phyloP scores from a whole-genome alignment of 2,113 vertebrate species.

The Junco hyemalis region DNA sequence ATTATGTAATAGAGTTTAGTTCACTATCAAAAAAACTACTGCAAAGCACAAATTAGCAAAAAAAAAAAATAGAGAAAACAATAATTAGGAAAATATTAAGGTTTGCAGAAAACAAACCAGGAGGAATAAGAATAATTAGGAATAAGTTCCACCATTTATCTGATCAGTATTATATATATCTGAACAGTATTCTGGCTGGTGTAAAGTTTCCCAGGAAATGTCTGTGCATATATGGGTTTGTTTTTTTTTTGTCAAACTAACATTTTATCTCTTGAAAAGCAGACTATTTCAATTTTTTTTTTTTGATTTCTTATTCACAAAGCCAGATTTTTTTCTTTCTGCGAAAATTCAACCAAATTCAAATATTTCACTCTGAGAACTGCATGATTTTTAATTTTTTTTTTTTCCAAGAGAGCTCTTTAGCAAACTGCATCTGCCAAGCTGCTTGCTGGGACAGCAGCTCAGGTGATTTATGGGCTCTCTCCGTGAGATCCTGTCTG shows the following conservation, averaged over 20 bases:
- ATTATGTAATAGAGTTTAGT: not conserved
- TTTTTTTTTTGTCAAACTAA: not conserved
- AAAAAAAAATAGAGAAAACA: fast-evolving
- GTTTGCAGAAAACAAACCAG: not conserved
- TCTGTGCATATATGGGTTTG: fast-evolving
- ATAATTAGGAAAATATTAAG: not conserved
- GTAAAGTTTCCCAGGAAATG: not conserved
- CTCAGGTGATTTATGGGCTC: not conserved
- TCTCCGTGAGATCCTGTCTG: not conserved
- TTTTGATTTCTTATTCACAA: not conserved
- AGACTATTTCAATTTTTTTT: not conserved
- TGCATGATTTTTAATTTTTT: not conserved
- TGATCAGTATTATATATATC: not conserved
- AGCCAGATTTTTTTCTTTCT: not conserved
- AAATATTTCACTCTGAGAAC: not conserved
- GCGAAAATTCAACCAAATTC: not conserved
- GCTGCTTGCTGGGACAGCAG: not conserved
- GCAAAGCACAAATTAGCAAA: not conserved
- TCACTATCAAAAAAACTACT: not conserved
- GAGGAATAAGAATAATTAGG: not conserved
- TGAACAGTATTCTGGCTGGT: not conserved
- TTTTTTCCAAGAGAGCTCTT: not conserved
- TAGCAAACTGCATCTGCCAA: not conserved
- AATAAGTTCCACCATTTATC: not conserved
- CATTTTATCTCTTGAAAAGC: not conserved